Evolutionary conservation across 2,797 vertebrate species (phyloP).

Genomic region (Discoglossus pictus): DNA sequence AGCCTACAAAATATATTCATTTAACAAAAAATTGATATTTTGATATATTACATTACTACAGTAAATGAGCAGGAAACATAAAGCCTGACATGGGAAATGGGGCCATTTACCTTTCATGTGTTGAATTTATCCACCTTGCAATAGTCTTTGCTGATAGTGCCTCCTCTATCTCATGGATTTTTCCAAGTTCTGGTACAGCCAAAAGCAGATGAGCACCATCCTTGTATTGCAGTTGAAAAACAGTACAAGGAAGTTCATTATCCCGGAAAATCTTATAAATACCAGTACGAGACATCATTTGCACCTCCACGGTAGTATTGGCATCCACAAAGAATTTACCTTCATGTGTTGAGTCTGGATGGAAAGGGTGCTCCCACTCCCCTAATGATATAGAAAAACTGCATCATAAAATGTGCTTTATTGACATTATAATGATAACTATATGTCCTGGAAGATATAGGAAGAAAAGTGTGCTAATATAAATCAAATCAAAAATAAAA

Average conservation of each 20-base stretch:
- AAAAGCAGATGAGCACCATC: not conserved
- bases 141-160: not conserved
- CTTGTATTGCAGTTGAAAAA: not conserved
- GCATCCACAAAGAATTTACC: conserved; percentile 70
- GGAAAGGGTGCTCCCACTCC: conserved; percentile 68
- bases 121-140: not conserved
- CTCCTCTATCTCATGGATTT: not conserved
- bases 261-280: not conserved
- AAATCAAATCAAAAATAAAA: too few relatives aligned
- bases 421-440: too few relatives aligned
- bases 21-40: too few relatives aligned
- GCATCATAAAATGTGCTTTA: too few relatives aligned
- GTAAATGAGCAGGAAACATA: too few relatives aligned
- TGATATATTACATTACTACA: too few relatives aligned
- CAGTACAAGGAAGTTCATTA: not conserved
- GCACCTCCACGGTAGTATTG: conserved; percentile 76
- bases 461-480: too few relatives aligned
- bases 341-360: conserved; percentile 47
- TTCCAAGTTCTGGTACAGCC: not conserved
- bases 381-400: conserved; percentile 56
- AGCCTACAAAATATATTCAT: too few relatives aligned
- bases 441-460: too few relatives aligned
- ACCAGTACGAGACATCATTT: conserved; percentile 77
- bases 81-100: too few relatives aligned
- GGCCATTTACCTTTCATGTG: not conserved